Conservation (phyloP, 1,140 invertebrate genomes). For the Drosophila sp. region DNA sequence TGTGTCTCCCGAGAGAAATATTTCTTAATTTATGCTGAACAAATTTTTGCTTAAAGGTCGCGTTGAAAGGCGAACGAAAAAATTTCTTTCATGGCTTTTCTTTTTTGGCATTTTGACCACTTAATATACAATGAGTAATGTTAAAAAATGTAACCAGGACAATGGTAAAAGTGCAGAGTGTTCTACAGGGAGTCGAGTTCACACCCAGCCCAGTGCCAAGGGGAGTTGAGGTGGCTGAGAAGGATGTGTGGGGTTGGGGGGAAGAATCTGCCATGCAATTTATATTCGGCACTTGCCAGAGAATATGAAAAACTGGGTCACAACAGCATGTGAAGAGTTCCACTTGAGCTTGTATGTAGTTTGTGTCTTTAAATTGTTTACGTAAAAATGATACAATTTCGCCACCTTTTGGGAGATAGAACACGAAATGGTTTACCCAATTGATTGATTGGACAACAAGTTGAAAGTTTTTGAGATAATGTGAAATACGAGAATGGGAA, state of each 20-base stretch:
- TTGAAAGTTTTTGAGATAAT: slow-evolving; percentile 2
- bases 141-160: slow-evolving; percentile 77
- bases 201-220: neutral
- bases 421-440: neutral
- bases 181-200: slow-evolving; percentile 41
- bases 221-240: neutral
- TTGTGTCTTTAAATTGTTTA: slow-evolving; percentile 43
- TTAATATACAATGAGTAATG: slow-evolving; percentile 78
- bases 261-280: slow-evolving; percentile 58
- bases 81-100: neutral
- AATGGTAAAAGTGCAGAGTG: slow-evolving; percentile 53
- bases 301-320: slow-evolving; percentile 65
- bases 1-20: slow-evolving; percentile 57
- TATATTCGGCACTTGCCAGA: slow-evolving; percentile 69
- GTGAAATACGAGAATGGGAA: neutral
- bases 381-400: slow-evolving; percentile 20
- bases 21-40: slow-evolving; percentile 70
- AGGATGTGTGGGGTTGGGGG: neutral
- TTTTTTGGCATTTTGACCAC: slow-evolving; percentile 61
- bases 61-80: slow-evolving; percentile 25
- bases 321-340: slow-evolving; percentile 62
- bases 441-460: neutral
- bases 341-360: slow-evolving; percentile 24
- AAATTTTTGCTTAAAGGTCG: slow-evolving; percentile 50
- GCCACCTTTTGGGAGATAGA: slow-evolving; percentile 10